phyloP scores from a whole-genome alignment of 2,888 invertebrate species.

The Pristionchus exspectatus region DNA sequence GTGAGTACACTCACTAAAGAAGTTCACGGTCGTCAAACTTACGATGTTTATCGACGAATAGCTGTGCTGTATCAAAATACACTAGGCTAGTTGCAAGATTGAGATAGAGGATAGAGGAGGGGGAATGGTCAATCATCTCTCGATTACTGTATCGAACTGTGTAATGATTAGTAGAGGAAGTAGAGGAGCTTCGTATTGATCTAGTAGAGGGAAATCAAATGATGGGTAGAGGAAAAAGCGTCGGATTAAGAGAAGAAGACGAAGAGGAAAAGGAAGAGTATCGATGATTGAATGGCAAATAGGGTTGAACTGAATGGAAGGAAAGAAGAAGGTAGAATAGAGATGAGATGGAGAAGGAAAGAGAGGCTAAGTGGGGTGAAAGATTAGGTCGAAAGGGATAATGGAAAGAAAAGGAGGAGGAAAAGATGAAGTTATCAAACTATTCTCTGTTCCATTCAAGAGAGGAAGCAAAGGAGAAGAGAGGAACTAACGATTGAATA shows the following conservation, averaged over 20 bases:
- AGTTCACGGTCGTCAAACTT: slow-evolving; percentile 36
- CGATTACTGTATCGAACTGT: slow-evolving; percentile 16
- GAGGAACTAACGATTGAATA: background rate
- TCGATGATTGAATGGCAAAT: slow-evolving; percentile 31
- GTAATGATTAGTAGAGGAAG: slow-evolving; percentile 4
- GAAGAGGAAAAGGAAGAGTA: slow-evolving; percentile 18
- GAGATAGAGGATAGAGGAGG: background rate
- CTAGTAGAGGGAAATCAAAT: background rate
- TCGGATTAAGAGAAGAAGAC: background rate
- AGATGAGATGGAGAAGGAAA: slow-evolving; percentile 13
- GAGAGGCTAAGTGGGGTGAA: slow-evolving; percentile 22
- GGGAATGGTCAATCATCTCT: background rate
- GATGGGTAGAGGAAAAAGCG: background rate
- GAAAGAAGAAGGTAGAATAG: slow-evolving; percentile 3
- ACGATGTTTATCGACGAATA: slow-evolving; percentile 31
- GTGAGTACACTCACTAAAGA: background rate
- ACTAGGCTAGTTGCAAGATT: background rate
- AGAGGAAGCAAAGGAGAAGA: background rate
- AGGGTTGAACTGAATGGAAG: slow-evolving; percentile 12
- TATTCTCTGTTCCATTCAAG: background rate
- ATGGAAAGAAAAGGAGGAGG: background rate
- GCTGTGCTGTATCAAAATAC: background rate
- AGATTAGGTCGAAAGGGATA: background rate
- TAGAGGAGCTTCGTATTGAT: background rate
- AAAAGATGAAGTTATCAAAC: background rate